Evolutionary conservation across 2,113 vertebrate genomes (phyloP).

Genomic region (Saimiri boliviensis): DNA sequence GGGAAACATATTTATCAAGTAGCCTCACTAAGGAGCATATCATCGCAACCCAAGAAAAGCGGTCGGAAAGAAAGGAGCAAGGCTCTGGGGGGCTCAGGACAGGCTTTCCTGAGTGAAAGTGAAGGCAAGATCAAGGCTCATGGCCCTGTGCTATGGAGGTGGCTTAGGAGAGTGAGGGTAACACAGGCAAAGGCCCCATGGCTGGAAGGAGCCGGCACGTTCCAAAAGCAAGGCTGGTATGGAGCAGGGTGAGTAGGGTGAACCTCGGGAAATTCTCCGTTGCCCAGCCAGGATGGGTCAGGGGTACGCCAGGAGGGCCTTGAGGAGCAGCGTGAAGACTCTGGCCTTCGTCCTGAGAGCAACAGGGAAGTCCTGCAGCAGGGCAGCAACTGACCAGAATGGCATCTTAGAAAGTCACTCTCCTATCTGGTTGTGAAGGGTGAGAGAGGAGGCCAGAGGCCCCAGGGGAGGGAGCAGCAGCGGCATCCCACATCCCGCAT

Average conservation of each 20-base stretch:
- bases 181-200: not conserved
- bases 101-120: not conserved
- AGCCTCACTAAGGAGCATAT: not conserved
- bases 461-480: not conserved
- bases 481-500: not conserved
- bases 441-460: not conserved
- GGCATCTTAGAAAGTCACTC: constrained; percentile 26
- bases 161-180: too few relatives aligned
- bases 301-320: not conserved
- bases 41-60: not conserved
- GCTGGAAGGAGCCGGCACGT: not conserved
- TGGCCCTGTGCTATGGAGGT: not conserved
- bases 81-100: not conserved
- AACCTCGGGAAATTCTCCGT: not conserved
- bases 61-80: not conserved
- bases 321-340: not conserved
- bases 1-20: not conserved
- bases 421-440: not conserved
- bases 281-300: not conserved
- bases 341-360: not conserved
- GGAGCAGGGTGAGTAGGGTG: not conserved
- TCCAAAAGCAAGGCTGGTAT: not conserved
- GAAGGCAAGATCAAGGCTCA: not conserved
- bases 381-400: not conserved
- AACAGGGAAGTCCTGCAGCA: not conserved